Conservation (phyloP, 2,113 vertebrate species). For the Okapia johnstoni region DNA sequence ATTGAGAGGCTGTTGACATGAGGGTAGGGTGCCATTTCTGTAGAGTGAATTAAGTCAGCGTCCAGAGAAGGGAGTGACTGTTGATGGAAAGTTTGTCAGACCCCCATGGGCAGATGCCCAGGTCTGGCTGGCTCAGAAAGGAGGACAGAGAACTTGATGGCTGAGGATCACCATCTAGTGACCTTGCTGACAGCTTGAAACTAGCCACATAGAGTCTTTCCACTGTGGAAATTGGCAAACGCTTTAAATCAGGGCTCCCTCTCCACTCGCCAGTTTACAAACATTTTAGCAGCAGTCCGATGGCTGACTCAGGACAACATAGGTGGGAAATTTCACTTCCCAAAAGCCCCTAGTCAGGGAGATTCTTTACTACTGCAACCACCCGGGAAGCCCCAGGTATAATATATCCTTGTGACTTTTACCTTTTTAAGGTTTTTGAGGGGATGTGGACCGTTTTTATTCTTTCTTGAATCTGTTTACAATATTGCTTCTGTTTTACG, state of each 20-base stretch:
- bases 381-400: not conserved
- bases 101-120: too few species aligned
- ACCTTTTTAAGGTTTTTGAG: not conserved
- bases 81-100: not conserved
- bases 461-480: not conserved
- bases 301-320: fast-evolving
- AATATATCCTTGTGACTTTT: not conserved
- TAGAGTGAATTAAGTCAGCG: fast-evolving
- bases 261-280: not conserved
- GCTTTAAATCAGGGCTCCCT: fast-evolving
- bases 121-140: not conserved
- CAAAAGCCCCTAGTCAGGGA: not conserved
- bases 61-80: fast-evolving
- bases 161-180: fast-evolving
- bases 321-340: fast-evolving
- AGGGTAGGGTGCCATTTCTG: fast-evolving
- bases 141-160: too few species aligned
- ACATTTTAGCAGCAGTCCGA: not conserved
- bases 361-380: not conserved
- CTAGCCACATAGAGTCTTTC: fast-evolving
- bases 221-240: fast-evolving
- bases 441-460: not conserved
- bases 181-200: not conserved
- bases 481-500: not conserved
- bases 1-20: fast-evolving